A percentile compares a stretch with the other conserved stretches of the same genome.
These are phyloP conservation scores for Tinamus major DNA, from an alignment of 2,797 vertebrate species.

Conservation along the genomic window DNA sequence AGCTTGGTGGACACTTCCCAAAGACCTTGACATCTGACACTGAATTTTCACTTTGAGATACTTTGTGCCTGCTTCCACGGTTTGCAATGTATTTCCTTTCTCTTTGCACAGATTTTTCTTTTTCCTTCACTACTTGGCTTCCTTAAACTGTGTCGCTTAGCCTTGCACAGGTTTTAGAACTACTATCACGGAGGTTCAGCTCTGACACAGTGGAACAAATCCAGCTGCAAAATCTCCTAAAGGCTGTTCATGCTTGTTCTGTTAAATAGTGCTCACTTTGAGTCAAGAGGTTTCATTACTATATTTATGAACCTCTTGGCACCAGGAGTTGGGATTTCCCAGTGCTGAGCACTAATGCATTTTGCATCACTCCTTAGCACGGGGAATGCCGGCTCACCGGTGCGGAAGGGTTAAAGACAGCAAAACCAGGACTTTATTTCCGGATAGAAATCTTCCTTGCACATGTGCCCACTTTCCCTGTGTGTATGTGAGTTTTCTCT, in stretches of 20 bases:
- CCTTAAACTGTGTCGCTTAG: slow-evolving; percentile 12
- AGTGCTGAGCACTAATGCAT: slow-evolving; percentile 69
- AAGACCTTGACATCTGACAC: slow-evolving; percentile 80
- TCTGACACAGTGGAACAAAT: slow-evolving; percentile 68
- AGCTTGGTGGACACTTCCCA: slow-evolving; percentile 80
- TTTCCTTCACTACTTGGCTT: slow-evolving; percentile 14
- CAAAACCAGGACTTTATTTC: slow-evolving; percentile 9
- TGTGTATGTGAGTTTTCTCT: background rate
- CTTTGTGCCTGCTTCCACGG: slow-evolving; percentile 27
- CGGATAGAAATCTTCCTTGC: background rate
- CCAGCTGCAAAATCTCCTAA: slow-evolving; percentile 72
- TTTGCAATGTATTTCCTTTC: background rate
- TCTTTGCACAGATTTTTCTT: background rate
- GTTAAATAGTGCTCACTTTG: slow-evolving; percentile 76
- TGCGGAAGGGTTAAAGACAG: slow-evolving; percentile 49
- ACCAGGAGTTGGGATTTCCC: slow-evolving; percentile 59
- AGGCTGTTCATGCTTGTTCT: slow-evolving; percentile 69
- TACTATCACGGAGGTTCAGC: slow-evolving; percentile 56
- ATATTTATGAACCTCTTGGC: slow-evolving; percentile 74
- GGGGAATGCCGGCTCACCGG: background rate
- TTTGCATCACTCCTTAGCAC: slow-evolving; percentile 55
- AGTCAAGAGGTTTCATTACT: slow-evolving; percentile 76
- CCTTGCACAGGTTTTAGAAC: background rate
- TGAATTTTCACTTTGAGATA: slow-evolving; percentile 58
- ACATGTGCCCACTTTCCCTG: background rate